Base-by-base conservation (phyloP, 2,113 vertebrate genomes). In the Psittacula cyanocephala region DNA sequence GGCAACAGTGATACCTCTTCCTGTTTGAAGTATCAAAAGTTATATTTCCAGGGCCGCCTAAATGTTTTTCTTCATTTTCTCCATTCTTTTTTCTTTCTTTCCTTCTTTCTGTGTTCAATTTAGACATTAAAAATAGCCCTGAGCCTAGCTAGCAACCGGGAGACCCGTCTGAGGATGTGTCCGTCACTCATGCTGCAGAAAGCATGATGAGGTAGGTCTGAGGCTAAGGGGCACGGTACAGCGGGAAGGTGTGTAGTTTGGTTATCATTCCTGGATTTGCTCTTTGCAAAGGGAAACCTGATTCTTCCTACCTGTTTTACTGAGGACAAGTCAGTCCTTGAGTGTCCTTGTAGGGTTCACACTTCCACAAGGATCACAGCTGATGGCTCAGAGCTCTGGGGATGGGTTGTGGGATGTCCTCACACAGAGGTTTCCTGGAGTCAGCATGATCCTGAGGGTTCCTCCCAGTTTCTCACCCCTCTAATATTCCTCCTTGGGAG, bases 111-210 rank as follows among this genome's bases (percentile, higher is more conserved):
- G 17, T 92, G n/a, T 93, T 84, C 41, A 47, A 93, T 74, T 63
- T 91, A 99, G 99, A 98, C 99, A 55, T 93, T 99, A 93, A 99
- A 99, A 98, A 99, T 99, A 52, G 98, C 99, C 31, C 95, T 99
- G 97, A 99, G 97, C 50, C 95, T 99, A 74, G 98, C 98, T 8
- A 99, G 99, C 97, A 98, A 96, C 91, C 98, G 60, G 99, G 99
- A 91, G 99, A 99, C 97, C 98, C 99, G 10, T 92, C 97, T 93
- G 98, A 97, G 71, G 98, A 99, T n/a, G 19, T 96, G 33, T 98
- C 99, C 4, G 70, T 99, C 76, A 93, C 97, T 63, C 98, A 98
- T 29, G 91, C 95, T 69, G 98, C 98, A 63, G 95, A 98, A 69
- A 98, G 98, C 95, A 99, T 99, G 99, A 86, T 99, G 81, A 99